Base-by-base conservation (phyloP, 2,113 vertebrate species). In the Ellobius talpinus region DNA sequence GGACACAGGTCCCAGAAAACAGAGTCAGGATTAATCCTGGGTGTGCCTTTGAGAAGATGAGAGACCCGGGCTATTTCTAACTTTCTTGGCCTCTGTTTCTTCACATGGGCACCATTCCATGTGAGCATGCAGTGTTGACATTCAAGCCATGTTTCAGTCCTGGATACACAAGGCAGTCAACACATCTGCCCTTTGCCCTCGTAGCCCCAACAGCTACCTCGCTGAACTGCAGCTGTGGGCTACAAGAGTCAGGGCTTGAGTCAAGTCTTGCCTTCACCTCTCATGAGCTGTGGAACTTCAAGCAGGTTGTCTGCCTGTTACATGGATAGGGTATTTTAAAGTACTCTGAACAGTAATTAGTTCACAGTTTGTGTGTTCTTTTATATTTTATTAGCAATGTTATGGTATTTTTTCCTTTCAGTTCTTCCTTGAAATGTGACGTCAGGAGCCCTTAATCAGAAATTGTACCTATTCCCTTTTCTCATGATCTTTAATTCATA, bases 71-170 rank as follows among this genome's bases (percentile, higher is more conserved):
- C 21, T 33, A 33, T 39, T 58, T 82, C 33, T 47, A 33, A 73
- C 39, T 36, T 42, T 87, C 17, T 24, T 14, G 19, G 21, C 17
- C 91, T 52, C 72, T 39, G n/a, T 31, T 76, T 78, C 84, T 26
- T 76, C 47, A 11, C 52, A 3, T 19, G 10, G 36, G 1, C 19
- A 2, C 31, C 1, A 7, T 13, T 13, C 7, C 6, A 0, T 31
- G 2, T 7, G 14, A 39, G 1, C 2, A 5, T 42, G 21, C 45
- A 16, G 0, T 31, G n/a, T 4, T 16, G 10, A 14, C 0, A 3
- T 2, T 26, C 47, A 14, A 61, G 47, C 21, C 24, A 23, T 24
- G 12, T 26, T 55, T 45, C n/a, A 8, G 68, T n/a, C 14, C 61
- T 66, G 73, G 13, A 2, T 6, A 6, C 21, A 19, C 17, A 33